Percentiles rank a stretch among this genome's conserved stretches.
phyloP scores from a whole-genome alignment of 2,888 invertebrate species.

The Tachina lurida region DNA sequence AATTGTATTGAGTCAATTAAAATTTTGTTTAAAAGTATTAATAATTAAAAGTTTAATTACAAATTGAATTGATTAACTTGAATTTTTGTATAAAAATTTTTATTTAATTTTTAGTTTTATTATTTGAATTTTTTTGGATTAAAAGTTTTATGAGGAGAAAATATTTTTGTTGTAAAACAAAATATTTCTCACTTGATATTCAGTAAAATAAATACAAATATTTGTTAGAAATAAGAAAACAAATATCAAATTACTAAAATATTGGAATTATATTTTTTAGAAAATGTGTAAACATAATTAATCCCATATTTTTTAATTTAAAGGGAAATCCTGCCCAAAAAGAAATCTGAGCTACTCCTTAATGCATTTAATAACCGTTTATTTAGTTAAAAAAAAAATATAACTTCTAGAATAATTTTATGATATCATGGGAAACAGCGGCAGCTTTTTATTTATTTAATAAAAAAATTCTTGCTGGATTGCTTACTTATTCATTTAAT shows the following conservation, averaged over 20 bases:
- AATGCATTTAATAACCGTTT: neutral
- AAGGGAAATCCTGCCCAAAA: conserved; percentile 11
- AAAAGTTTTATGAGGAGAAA: neutral
- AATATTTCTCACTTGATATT: neutral
- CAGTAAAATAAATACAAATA: neutral
- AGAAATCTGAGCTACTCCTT: conserved; percentile 8
- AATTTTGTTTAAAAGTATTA: too few relatives aligned
- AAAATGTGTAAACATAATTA: conserved; percentile 17
- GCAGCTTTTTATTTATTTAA: neutral
- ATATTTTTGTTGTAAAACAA: conserved; percentile 3
- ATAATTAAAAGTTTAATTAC: too few relatives aligned
- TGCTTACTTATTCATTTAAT: conserved; percentile 8
- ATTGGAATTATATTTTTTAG: neutral
- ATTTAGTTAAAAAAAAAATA: neutral
- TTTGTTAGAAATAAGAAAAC: neutral
- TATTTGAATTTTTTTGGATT: too few relatives aligned
- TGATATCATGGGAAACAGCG: neutral
- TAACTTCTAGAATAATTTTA: neutral
- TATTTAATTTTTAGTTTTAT: too few relatives aligned
- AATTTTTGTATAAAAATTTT: too few relatives aligned
- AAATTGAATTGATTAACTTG: too few relatives aligned
- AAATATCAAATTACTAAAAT: conserved; percentile 25
- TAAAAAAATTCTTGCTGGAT: neutral
- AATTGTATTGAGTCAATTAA: too few relatives aligned
- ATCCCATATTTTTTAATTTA: conserved; percentile 17